Base-by-base conservation (phyloP, 2,888 invertebrate species). In the Xestoiulus laeticollis region DNA sequence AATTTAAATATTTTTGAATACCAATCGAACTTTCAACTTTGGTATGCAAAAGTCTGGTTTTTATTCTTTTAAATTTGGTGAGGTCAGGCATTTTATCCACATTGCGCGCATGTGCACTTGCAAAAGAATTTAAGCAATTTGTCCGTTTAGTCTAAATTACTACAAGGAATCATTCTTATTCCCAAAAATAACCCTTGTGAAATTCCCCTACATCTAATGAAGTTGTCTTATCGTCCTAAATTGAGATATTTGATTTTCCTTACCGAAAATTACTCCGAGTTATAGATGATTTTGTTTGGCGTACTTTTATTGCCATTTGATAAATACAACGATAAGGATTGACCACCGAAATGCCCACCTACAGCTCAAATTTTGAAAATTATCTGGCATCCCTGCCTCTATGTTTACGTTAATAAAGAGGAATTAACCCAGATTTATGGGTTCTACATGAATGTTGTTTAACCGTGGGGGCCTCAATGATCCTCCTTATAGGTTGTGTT, bases 371-470 rank as follows among this genome's bases (percentile, higher is more conserved):
- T 68, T 68, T 26, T 5, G 10, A 26, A 68, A 68, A 68, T 26
- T 6, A 26, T 22, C 68, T 26, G 26, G 68, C 10, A 68, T 26
- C 26, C 68, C 68, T 68, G 14, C 68, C 68, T 26, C 22, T 5
- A 68, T 68, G 68, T 68, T 68, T 68, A 26, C 68, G 12, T 22
- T 68, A 68, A 22, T 68, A 68, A 68, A 68, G 22, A 68, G 68
- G 26, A 68, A 68, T 68, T 68, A 68, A 68, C 68, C 68, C 22
- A 68, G 68, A 68, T 68, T 68, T 68, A 68, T 68, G 68, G 68
- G 22, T 68, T 68, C 5, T 38, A 38, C 38, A 38, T 38, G 38
- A 8, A 38, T 38, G 68, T 26, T 68, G 22, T 68, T 68, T 68
- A 68, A 68, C 68, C 68, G 68, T 10, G 26, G 68, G 68, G 68